Evolutionary conservation across 2,888 invertebrate genomes (phyloP).

Genomic region (Caenorhabditis auriculariae): DNA sequence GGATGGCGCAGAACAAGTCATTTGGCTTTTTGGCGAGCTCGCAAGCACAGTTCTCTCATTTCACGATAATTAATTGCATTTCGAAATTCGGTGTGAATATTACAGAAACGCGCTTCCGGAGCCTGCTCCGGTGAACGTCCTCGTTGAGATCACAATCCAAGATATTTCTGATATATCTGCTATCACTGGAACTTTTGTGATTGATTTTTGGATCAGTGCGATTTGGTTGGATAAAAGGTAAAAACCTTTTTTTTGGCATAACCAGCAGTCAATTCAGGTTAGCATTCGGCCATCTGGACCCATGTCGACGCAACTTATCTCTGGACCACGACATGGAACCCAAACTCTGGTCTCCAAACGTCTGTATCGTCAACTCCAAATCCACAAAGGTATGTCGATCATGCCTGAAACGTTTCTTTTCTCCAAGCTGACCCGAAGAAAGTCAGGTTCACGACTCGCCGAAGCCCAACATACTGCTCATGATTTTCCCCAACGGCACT

Average conservation of each 20-base stretch:
- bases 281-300: conserved; percentile 54
- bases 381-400: conserved; percentile 57
- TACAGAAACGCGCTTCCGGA: conserved; percentile 59
- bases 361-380: conserved; percentile 61
- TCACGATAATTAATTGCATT: background rate
- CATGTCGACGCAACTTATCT: conserved; percentile 57
- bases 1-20: background rate
- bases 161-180: conserved; percentile 60
- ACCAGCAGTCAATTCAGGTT: conserved; percentile 23
- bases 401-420: too few species aligned
- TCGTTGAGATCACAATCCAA: conserved; percentile 61
- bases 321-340: conserved; percentile 63
- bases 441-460: conserved; percentile 53
- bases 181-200: conserved; percentile 57
- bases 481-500: conserved; percentile 62
- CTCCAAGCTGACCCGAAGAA: conserved; percentile 8
- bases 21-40: background rate
- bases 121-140: conserved; percentile 55
- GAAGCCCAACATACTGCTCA: conserved; percentile 61
- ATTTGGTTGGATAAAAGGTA: conserved; percentile 58
- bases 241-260: background rate
- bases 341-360: conserved; percentile 60
- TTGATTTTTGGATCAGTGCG: conserved; percentile 61
- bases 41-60: background rate
- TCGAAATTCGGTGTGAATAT: background rate